Conservation (phyloP, 2,113 vertebrate genomes). For the Ceyx melanurus region DNA sequence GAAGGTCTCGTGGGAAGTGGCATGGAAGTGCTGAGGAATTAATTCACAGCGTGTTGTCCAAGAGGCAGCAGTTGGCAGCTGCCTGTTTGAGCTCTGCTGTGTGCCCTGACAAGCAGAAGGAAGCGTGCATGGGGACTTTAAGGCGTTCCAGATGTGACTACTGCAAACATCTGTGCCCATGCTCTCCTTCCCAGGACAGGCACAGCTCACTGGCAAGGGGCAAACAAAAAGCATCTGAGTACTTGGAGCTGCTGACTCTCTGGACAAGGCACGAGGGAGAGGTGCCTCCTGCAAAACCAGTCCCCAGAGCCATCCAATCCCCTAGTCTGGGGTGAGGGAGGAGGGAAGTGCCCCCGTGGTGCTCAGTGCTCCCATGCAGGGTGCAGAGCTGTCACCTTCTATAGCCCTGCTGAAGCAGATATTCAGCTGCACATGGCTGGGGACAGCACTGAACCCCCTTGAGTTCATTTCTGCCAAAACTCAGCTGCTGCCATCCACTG, state of each 20-base stretch:
- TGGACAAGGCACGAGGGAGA: not conserved
- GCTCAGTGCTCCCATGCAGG: not conserved
- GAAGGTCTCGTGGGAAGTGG: not conserved
- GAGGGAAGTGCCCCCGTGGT: not conserved
- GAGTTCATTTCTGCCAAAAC: not conserved
- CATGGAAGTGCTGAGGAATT: not conserved
- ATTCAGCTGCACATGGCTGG: not conserved
- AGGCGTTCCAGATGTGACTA: not conserved
- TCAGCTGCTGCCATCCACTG: not conserved
- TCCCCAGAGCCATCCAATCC: not conserved
- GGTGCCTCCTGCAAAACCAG: not conserved
- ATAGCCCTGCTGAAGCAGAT: not conserved
- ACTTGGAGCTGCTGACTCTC: not conserved
- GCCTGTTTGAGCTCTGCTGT: not conserved
- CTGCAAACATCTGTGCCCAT: not conserved
- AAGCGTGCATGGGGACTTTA: not conserved
- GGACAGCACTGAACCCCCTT: not conserved
- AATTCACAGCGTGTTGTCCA: not conserved
- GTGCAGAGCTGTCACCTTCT: not conserved
- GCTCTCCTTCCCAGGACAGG: not conserved
- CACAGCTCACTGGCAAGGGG: not conserved
- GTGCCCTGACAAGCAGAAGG: not conserved
- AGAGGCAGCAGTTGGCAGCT: not conserved
- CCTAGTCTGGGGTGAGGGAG: not conserved
- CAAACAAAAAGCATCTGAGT: not conserved